Evolutionary conservation across 2,113 vertebrate species (phyloP).

Genomic region (Nothocercus nigrocapillus): DNA sequence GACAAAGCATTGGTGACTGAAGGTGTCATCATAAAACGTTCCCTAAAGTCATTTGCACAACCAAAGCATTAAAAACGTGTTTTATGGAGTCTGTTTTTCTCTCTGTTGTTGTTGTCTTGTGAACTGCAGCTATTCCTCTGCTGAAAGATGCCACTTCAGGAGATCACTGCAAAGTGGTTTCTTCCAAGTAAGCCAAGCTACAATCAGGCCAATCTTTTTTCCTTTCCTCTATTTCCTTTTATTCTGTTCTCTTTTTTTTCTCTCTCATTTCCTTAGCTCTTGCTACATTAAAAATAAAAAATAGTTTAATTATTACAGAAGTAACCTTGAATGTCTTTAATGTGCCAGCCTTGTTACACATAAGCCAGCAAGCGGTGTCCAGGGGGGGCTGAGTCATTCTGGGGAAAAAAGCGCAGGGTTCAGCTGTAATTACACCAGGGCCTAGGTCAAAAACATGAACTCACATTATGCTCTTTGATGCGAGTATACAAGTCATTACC

Average conservation of each 20-base stretch:
- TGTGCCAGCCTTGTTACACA: rapidly evolving
- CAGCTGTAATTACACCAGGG: neutral
- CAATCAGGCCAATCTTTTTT: neutral
- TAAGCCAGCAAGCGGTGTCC: neutral
- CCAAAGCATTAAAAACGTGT: neutral
- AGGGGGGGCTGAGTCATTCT: neutral
- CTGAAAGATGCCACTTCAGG: neutral
- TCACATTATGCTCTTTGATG: rapidly evolving
- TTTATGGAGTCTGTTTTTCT: neutral
- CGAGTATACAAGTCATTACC: neutral
- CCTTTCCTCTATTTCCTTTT: neutral
- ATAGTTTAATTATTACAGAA: neutral
- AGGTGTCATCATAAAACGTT: neutral
- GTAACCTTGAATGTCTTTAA: neutral
- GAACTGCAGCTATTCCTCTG: neutral
- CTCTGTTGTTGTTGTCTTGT: neutral
- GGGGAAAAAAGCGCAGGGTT: neutral
- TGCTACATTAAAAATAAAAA: neutral
- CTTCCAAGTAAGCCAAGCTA: neutral
- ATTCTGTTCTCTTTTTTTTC: neutral
- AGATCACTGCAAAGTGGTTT: neutral
- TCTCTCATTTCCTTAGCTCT: neutral
- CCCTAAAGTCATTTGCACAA: neutral
- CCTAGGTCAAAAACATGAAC: neutral
- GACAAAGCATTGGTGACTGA: neutral